Conservation (phyloP, 1,140 invertebrate genomes). For the Zaprionus taronus region DNA sequence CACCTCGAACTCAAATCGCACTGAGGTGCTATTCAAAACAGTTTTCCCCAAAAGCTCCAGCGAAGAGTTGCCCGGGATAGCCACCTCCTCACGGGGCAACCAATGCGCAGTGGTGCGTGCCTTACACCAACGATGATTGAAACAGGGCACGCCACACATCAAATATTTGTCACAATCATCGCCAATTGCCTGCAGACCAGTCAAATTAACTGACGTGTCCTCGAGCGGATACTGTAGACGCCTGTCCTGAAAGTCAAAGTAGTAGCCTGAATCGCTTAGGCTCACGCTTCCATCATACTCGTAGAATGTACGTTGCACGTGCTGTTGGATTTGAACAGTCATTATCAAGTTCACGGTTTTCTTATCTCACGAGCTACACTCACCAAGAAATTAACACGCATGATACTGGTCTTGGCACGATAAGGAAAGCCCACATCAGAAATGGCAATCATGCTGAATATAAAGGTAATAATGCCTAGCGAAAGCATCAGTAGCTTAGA, state of each 20-base stretch:
- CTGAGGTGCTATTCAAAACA: conserved; percentile 15
- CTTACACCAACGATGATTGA: conserved; percentile 86
- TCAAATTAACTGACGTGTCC: conserved; percentile 66
- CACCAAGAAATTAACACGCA: conserved; percentile 89
- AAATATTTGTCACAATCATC: conserved; percentile 88
- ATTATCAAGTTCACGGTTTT: neutral
- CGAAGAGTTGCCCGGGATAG: conserved; percentile 41
- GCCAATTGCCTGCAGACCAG: conserved; percentile 86
- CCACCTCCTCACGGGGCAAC: conserved; percentile 55
- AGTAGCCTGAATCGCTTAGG: conserved; percentile 88
- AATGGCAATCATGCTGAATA: conserved; percentile 87
- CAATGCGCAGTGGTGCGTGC: conserved; percentile 54
- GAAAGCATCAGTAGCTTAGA: conserved; percentile 54
- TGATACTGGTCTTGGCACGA: conserved; percentile 87
- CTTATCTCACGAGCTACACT: conserved; percentile 12
- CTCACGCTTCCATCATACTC: conserved; percentile 85
- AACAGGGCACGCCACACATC: conserved; percentile 91
- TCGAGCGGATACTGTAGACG: conserved; percentile 88
- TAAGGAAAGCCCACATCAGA: conserved; percentile 92
- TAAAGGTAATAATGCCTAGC: conserved; percentile 84
- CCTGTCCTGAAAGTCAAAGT: conserved; percentile 90
- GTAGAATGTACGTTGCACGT: conserved; percentile 87
- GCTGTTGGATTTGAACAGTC: conserved; percentile 81
- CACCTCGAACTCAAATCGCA: conserved; percentile 67
- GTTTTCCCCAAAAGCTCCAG: conserved; percentile 32